These are phyloP conservation scores for Panopea generosa DNA, from an alignment of 2,888 invertebrate species.

Conservation along the genomic window DNA sequence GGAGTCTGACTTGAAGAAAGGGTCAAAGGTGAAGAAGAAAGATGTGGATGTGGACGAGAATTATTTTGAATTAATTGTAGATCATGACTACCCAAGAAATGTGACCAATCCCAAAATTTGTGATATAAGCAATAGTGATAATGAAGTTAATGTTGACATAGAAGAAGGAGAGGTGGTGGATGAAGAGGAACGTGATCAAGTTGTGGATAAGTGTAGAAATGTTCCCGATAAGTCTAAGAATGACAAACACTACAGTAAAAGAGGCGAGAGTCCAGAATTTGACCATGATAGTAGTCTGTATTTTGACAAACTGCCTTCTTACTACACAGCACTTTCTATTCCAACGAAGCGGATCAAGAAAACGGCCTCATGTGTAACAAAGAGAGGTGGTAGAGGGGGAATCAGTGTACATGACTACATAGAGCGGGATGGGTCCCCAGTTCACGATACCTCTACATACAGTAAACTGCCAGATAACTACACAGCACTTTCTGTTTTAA, in stretches of 20 bases:
- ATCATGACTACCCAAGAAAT: conserved; percentile 88
- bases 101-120: conserved; percentile 10
- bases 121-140: not conserved
- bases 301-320: conserved; percentile 82
- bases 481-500: too few relatives aligned
- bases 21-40: conserved; percentile 6
- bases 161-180: conserved; percentile 66
- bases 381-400: conserved; percentile 34
- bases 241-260: conserved; percentile 53
- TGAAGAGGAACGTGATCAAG: conserved; percentile 25
- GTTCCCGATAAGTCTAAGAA: conserved; percentile 6
- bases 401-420: conserved; percentile 64
- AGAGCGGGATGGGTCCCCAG: conserved; percentile 67
- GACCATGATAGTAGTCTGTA: conserved; percentile 48
- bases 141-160: conserved; percentile 27
- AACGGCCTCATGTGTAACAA: conserved; percentile 46
- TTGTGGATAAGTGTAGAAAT: conserved; percentile 8
- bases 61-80: conserved; percentile 84
- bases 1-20: conserved; percentile 8
- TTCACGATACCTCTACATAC: conserved; percentile 58
- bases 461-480: conserved; percentile 82
- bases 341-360: conserved; percentile 71
- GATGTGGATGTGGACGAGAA: conserved; percentile 29
- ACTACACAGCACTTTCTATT: conserved; percentile 79
- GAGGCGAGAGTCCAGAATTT: conserved; percentile 47